phyloP scores from a whole-genome alignment of 2,888 invertebrate genomes.

The Tromatobia lineatoria region DNA sequence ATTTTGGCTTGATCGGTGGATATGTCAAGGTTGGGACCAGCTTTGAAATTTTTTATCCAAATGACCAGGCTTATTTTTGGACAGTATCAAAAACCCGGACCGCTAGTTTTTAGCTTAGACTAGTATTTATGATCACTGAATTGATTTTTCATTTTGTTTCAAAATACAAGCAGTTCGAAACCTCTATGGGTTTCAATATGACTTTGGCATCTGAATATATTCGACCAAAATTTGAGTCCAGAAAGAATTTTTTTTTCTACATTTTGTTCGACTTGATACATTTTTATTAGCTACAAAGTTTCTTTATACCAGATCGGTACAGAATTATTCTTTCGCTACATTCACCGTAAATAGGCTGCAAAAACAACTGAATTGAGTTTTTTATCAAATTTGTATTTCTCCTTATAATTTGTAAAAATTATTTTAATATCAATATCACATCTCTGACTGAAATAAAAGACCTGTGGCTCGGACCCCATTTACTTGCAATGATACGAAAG shows the following conservation, averaged over 20 bases:
- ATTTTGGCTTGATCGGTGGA: not conserved
- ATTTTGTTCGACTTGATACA: not conserved
- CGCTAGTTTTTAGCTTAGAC: not conserved
- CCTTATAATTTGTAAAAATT: too few relatives aligned
- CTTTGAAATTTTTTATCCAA: not conserved
- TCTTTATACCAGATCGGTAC: too few relatives aligned
- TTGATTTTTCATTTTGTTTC: not conserved
- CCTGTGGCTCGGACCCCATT: too few relatives aligned
- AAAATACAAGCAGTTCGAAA: not conserved
- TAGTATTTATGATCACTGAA: not conserved
- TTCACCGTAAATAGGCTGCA: too few relatives aligned
- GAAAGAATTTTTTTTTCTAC: not conserved
- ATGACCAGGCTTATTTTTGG: not conserved
- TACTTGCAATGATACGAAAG: too few relatives aligned
- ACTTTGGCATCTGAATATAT: not conserved
- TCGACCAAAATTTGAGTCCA: not conserved
- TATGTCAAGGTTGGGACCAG: constrained; percentile 6
- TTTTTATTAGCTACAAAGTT: not conserved
- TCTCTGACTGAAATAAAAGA: too few relatives aligned
- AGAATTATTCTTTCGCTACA: too few relatives aligned
- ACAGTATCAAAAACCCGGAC: not conserved
- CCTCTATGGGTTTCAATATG: not conserved
- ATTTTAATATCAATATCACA: too few relatives aligned
- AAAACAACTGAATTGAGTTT: too few relatives aligned
- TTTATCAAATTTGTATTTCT: too few relatives aligned